A percentile compares a stretch with the other conserved stretches of the same genome.
Conservation (phyloP, 2,888 invertebrate genomes). For the Ernsta delagoae region DNA sequence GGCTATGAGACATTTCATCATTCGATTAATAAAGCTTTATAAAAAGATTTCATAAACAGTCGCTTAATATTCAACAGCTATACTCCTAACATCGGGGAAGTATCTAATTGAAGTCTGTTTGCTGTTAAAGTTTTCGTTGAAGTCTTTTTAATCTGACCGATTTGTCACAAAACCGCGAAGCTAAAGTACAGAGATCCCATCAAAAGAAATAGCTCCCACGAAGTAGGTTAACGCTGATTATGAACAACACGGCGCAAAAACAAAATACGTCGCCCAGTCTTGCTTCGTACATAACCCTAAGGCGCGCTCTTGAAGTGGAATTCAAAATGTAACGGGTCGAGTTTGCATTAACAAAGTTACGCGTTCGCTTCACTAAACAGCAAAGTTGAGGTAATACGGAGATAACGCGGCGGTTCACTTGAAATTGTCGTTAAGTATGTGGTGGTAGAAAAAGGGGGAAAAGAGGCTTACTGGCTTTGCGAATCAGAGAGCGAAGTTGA, state of each 20-base stretch:
- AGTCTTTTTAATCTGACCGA: slow-evolving; percentile 27
- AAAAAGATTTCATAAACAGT: no score
- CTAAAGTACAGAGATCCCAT: not conserved
- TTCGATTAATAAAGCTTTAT: no score
- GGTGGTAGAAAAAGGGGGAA: slow-evolving; percentile 72
- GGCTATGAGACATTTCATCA: no score
- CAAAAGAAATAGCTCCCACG: slow-evolving; percentile 6
- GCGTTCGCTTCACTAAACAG: slow-evolving; percentile 38
- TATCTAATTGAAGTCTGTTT: slow-evolving; percentile 6
- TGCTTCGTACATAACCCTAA: slow-evolving; percentile 20
- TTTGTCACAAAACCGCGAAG: slow-evolving; percentile 3
- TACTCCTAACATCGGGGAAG: not conserved
- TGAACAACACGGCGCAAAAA: slow-evolving; percentile 8
- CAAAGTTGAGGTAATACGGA: slow-evolving; percentile 55
- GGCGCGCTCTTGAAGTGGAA: slow-evolving; percentile 41
- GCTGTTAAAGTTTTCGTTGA: slow-evolving; percentile 34
- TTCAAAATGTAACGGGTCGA: slow-evolving; percentile 40
- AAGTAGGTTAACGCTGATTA: slow-evolving; percentile 31
- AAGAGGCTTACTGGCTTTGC: slow-evolving; percentile 77
- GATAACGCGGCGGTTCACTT: slow-evolving; percentile 62
- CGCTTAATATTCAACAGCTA: not conserved
- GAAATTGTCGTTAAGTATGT: slow-evolving; percentile 79
- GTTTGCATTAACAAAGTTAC: slow-evolving; percentile 52
- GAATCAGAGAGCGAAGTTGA: slow-evolving; percentile 48
- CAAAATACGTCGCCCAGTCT: slow-evolving; percentile 10